A percentile compares a stretch with the other conserved stretches of the same genome.
phyloP scores from a whole-genome alignment of 2,888 invertebrate genomes.

The Eretmocerus hayati region DNA sequence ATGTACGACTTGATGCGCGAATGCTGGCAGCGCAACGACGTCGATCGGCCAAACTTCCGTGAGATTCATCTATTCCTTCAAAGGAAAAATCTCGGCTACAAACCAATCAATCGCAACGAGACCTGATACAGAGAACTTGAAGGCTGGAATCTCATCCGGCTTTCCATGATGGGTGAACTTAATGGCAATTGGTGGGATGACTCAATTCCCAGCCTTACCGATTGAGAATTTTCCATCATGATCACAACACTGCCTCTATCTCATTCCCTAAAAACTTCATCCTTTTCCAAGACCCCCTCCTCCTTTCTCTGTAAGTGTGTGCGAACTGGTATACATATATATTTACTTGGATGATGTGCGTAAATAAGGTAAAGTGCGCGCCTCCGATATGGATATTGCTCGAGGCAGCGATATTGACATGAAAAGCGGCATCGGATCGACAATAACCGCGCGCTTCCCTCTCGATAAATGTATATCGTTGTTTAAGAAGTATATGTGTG shows the following conservation, averaged over 20 bases:
- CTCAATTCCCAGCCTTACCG: neutral
- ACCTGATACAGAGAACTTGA: slow-evolving; percentile 44
- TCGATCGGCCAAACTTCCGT: slow-evolving; percentile 69
- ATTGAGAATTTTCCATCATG: slow-evolving; percentile 22
- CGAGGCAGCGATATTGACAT: too few relatives aligned
- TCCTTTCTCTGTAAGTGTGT: neutral
- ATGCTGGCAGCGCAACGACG: slow-evolving; percentile 77
- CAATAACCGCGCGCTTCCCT: slow-evolving; percentile 26
- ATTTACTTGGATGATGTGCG: too few relatives aligned
- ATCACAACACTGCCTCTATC: slow-evolving; percentile 31
- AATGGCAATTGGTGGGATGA: slow-evolving; percentile 44
- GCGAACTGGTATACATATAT: too few relatives aligned
- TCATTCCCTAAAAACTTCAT: too few relatives aligned
- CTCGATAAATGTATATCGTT: slow-evolving; percentile 17
- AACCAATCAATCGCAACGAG: slow-evolving; percentile 36
- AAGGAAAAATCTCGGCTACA: slow-evolving; percentile 62
- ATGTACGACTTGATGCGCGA: slow-evolving; percentile 81
- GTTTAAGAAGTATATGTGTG: slow-evolving; percentile 8
- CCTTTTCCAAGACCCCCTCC: slow-evolving; percentile 15
- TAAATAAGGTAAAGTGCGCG: too few relatives aligned
- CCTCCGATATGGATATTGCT: too few relatives aligned
- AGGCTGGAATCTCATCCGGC: slow-evolving; percentile 43
- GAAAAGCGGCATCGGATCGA: slow-evolving; percentile 24
- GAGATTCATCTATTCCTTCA: slow-evolving; percentile 82
- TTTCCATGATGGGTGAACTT: slow-evolving; percentile 44